These are phyloP conservation scores for Pseudopleuronectes americanus DNA, from an alignment of 2,797 vertebrate species.

Conservation along the genomic window DNA sequence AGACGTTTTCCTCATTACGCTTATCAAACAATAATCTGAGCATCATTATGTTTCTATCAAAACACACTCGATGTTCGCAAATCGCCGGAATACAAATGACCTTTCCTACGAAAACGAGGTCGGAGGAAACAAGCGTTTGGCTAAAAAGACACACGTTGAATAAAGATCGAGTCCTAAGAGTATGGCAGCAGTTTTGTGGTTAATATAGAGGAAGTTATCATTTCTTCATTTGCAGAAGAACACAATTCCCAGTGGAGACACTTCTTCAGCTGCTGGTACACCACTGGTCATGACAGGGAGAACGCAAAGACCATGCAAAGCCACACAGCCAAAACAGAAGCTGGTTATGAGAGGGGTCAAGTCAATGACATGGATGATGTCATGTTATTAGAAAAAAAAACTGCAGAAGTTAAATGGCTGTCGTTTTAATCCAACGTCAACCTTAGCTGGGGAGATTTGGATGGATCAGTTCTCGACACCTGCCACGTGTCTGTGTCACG, in stretches of 20 bases:
- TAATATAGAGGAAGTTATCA: background rate
- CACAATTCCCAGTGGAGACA: background rate
- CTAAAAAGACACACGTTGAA: background rate
- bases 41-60: background rate
- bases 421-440: conserved; percentile 56
- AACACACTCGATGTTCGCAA: conserved; percentile 8
- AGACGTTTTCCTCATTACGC: conserved; percentile 18
- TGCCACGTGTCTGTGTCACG: background rate
- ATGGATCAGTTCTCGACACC: conserved; percentile 55
- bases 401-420: conserved; percentile 60
- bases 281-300: conserved; percentile 71
- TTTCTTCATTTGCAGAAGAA: background rate
- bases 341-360: conserved; percentile 65
- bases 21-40: conserved; percentile 4
- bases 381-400: conserved; percentile 59
- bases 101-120: background rate
- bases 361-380: conserved; percentile 59
- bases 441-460: conserved; percentile 83
- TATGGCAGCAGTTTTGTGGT: background rate
- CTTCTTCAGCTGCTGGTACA: conserved; percentile 42
- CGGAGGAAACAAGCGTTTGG: no score
- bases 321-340: conserved; percentile 61
- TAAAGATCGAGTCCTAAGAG: background rate
- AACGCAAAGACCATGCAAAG: conserved; percentile 62
- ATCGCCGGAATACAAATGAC: conserved; percentile 7